A percentile compares a stretch with the other conserved stretches of the same genome.
Evolutionary conservation across 2,113 vertebrate genomes (phyloP).

Genomic region (Psettodes erumei): DNA sequence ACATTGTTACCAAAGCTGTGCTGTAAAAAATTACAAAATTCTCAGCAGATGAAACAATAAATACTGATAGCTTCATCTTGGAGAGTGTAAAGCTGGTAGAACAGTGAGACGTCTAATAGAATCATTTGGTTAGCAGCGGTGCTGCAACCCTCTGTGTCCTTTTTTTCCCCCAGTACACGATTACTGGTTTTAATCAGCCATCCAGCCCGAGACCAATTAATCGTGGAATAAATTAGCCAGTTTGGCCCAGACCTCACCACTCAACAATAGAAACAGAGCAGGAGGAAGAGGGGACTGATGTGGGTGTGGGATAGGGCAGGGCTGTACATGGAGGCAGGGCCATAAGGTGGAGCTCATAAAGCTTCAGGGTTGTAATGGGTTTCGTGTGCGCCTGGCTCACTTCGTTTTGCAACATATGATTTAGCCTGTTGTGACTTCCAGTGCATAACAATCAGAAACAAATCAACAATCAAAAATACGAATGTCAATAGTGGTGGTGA

Average conservation of each 20-base stretch:
- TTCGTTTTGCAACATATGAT: conserved; percentile 59
- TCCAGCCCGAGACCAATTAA: conserved; percentile 75
- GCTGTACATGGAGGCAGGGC: conserved; percentile 11
- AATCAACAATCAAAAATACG: conserved; percentile 44
- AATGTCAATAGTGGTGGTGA: conserved; percentile 53
- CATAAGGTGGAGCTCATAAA: conserved; percentile 32
- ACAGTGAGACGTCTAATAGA: conserved; percentile 59
- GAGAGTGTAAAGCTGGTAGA: conserved; percentile 39
- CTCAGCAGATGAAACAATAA: conserved; percentile 32
- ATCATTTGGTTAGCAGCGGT: conserved; percentile 50
- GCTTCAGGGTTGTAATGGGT: conserved; percentile 30
- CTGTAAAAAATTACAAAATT: background rate
- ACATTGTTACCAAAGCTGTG: background rate
- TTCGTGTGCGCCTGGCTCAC: conserved; percentile 19
- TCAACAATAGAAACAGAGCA: conserved; percentile 57
- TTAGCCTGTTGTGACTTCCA: conserved; percentile 32
- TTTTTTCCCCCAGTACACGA: conserved; percentile 60
- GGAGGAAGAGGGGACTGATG: conserved; percentile 32
- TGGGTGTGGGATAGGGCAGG: conserved; percentile 44
- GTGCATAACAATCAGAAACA: conserved; percentile 40
- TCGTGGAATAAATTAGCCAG: conserved; percentile 73
- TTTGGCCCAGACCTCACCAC: conserved; percentile 49
- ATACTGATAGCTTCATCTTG: conserved; percentile 14
- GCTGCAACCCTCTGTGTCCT: conserved; percentile 31
- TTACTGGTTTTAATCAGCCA: conserved; percentile 80